Percentiles rank a stretch among this genome's conserved stretches.
phyloP scores from a whole-genome alignment of 2,113 vertebrate species.

The Myxocyprinus asiaticus region DNA sequence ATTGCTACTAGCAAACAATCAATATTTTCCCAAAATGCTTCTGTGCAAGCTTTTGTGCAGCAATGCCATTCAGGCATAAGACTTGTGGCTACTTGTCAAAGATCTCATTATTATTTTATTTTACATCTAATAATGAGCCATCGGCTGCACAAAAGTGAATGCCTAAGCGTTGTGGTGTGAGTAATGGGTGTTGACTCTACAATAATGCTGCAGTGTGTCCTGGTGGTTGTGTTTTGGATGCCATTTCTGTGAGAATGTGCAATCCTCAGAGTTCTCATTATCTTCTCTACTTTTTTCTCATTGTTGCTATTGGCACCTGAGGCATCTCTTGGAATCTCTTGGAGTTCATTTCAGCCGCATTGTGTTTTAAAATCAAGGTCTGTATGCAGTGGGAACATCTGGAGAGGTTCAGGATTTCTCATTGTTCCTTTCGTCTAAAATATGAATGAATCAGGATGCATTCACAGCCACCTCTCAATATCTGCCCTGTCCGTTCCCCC shows the following conservation, averaged over 20 bases:
- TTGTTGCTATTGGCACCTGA: background rate
- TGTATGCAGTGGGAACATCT: slow-evolving; percentile 8
- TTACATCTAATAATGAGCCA: background rate
- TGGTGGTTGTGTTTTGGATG: background rate
- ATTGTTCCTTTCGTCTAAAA: background rate
- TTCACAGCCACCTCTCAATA: background rate
- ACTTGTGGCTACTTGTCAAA: background rate
- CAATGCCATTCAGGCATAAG: background rate
- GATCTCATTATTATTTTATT: background rate
- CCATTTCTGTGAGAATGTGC: background rate
- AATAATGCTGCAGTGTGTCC: background rate
- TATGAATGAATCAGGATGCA: background rate
- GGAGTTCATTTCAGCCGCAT: background rate
- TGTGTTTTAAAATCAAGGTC: background rate
- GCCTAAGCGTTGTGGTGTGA: background rate
- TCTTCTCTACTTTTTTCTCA: background rate
- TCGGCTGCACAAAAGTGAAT: background rate
- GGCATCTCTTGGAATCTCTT: background rate
- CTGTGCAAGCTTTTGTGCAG: background rate
- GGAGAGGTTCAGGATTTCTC: background rate
- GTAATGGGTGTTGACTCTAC: background rate
- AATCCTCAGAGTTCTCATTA: background rate
- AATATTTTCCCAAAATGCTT: background rate
- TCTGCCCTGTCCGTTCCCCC: background rate
- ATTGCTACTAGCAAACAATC: background rate